These are phyloP conservation scores for Mythimna pallens DNA, from an alignment of 2,888 invertebrate genomes.

Conservation along the genomic window DNA sequence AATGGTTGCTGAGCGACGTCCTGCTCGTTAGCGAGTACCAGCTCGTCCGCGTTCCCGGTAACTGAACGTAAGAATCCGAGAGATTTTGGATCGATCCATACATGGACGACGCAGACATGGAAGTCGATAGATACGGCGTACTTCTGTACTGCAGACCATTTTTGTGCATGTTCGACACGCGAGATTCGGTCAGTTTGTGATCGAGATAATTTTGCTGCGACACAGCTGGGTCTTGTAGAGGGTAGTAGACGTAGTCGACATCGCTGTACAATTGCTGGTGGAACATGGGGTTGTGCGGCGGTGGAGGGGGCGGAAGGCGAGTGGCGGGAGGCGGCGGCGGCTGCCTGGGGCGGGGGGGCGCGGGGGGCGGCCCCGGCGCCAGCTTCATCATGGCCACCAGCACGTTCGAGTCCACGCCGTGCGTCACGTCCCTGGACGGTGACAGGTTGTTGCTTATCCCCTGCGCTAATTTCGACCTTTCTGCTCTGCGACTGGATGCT, in stretches of 20 bases:
- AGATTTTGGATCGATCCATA: conserved; percentile 96
- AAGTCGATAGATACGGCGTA: conserved; percentile 94
- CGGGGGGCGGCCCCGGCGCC: conserved; percentile 88
- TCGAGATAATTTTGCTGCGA: conserved; percentile 98
- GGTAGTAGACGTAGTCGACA: conserved; percentile 97
- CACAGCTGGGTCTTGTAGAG: conserved; percentile 96
- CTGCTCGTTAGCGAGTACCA: conserved; percentile 92
- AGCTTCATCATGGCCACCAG: conserved; percentile 91
- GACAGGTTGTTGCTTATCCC: conserved; percentile 86
- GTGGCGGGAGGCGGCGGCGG: conserved; percentile 93
- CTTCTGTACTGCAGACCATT: conserved; percentile 95
- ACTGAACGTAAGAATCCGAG: conserved; percentile 93
- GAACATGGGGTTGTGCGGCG: conserved; percentile 96
- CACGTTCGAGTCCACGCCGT: conserved; percentile 86
- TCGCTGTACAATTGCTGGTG: conserved; percentile 97
- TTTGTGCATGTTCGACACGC: conserved; percentile 92
- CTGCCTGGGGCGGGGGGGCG: conserved; percentile 87
- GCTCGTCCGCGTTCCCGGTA: conserved; percentile 91
- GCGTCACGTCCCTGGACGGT: conserved; percentile 85
- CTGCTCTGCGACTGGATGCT: conserved; percentile 91
- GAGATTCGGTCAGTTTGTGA: conserved; percentile 95
- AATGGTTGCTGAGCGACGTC: conserved; percentile 91
- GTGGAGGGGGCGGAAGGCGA: conserved; percentile 93
- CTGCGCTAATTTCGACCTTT: conserved; percentile 91
- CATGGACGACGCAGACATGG: conserved; percentile 92